Conservation (phyloP, 2,797 vertebrate genomes). For the Nothura maculosa region DNA sequence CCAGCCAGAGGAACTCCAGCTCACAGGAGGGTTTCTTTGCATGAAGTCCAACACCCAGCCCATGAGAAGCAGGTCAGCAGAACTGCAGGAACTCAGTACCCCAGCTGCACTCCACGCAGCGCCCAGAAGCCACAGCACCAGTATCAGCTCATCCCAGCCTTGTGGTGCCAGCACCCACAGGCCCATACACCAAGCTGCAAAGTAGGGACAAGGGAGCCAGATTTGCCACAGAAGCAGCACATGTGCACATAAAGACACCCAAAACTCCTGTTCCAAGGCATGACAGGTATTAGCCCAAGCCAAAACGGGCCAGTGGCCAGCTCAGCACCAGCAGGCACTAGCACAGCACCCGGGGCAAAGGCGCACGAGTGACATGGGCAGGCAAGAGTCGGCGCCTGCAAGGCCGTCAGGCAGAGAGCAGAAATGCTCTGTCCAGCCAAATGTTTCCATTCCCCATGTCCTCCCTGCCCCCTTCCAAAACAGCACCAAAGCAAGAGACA, state of each 20-base stretch:
- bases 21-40: background rate
- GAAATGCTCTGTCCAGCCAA: slow-evolving; percentile 57
- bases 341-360: background rate
- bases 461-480: slow-evolving; percentile 81
- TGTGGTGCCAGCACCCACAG: rapidly evolving
- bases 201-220: background rate
- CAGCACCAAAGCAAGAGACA: slow-evolving; percentile 86
- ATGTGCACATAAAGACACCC: background rate
- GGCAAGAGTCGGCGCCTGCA: background rate
- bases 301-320: background rate
- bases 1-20: background rate
- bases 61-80: background rate
- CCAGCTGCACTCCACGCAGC: rapidly evolving
- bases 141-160: background rate
- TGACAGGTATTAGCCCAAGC: background rate
- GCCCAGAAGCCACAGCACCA: background rate
- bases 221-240: background rate
- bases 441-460: slow-evolving; percentile 75
- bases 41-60: background rate
- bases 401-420: slow-evolving; percentile 43
- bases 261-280: background rate
- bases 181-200: background rate
- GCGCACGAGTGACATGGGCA: background rate
- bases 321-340: background rate
- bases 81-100: background rate